Percentiles rank a stretch among this genome's conserved stretches.
These are phyloP conservation scores for Ptychochromis oligacanthus DNA, from an alignment of 2,113 vertebrate genomes.

Conservation along the genomic window DNA sequence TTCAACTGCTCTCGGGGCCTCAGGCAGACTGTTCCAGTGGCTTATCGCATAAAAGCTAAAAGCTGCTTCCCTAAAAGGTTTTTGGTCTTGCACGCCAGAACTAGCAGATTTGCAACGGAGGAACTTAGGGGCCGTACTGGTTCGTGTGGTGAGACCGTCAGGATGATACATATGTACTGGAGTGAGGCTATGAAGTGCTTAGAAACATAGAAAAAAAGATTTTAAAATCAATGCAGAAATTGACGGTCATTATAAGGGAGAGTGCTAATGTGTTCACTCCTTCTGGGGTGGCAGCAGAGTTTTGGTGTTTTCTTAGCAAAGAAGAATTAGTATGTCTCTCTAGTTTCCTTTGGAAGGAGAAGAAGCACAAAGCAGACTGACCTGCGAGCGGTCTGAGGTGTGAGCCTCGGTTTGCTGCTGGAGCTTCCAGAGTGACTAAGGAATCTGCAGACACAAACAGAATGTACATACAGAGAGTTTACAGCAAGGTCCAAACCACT, in stretches of 20 bases:
- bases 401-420: slow-evolving; percentile 84
- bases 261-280: background rate
- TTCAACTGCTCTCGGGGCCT: background rate
- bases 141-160: background rate
- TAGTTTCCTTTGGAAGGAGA: background rate
- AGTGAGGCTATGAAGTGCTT: background rate
- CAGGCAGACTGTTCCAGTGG: background rate
- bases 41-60: background rate
- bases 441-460: slow-evolving; percentile 78
- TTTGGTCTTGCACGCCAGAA: too few species aligned
- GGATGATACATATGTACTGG: background rate
- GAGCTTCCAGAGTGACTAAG: slow-evolving; percentile 88
- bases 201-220: background rate
- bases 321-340: background rate
- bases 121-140: background rate
- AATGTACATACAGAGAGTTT: too few species aligned
- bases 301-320: background rate
- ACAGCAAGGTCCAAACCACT: too few species aligned
- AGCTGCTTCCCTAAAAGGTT: background rate
- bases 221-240: background rate
- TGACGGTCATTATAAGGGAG: too few species aligned
- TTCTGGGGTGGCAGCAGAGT: too few species aligned
- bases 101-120: background rate
- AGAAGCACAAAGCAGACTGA: slow-evolving; percentile 50
- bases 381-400: slow-evolving; percentile 86